Base-by-base conservation (phyloP, 2,888 invertebrate species). In the Autographa gamma region DNA sequence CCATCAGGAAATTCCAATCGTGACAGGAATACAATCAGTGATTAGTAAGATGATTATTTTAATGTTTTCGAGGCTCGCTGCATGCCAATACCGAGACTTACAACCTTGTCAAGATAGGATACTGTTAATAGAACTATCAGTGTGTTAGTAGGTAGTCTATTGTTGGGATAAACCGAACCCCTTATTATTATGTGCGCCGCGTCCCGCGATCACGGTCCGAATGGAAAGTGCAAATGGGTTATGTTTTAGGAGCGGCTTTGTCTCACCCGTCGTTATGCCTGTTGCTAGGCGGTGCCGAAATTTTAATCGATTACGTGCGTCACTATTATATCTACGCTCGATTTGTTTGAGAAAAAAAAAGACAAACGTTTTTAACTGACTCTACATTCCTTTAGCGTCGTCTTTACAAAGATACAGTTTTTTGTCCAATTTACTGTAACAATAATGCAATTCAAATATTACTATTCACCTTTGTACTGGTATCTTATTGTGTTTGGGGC, bases 1-100 rank as follows among this genome's bases (percentile, higher is more conserved):
- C 84, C 84, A 86, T 88, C 86, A 89, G 89, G 86, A 88, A 89
- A 88, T 89, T 86, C 87, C 85, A 81, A 63, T 56, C 88, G 86
- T 86, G 92, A 84, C 84, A 71, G 73, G 90, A 90, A 92, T 93
- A 71, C 77, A 85, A 84, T 74, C 48, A 68, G 63, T 63, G 71
- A 76, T 77, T 77, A 84, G 80, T 82, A 79, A 82, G 81, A 83
- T 78, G 68, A 79, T 72, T 75, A 73, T 74, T 76, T 79, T 72
- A 79, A 82, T 77, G 66, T 73, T 73, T 59, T 54, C 43, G 63
- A 61, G 62, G 60, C 74, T 74, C 73, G 65, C 59, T 74, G 73
- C 76, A 81, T 80, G 68, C 63, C 71, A 79, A 82, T 77, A 72
- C 73, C 48, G 41, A 66, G 66, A 69, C 67, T 67, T 75, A 74